Conservation (phyloP, 2,113 vertebrate genomes). For the Hyperopisus bebe region DNA sequence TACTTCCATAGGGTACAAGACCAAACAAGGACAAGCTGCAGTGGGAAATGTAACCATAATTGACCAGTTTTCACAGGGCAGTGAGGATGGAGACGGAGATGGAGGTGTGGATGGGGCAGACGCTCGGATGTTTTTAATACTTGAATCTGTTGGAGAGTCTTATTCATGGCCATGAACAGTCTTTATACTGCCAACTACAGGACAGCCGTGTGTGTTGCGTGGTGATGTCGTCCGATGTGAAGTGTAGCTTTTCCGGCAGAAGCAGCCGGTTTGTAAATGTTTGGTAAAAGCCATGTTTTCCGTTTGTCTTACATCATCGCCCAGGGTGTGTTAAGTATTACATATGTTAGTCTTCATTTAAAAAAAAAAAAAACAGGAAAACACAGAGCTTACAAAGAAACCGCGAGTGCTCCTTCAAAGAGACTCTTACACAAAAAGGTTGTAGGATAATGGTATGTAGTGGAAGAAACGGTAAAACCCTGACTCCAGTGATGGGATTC, state of each 20-base stretch:
- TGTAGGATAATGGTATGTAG: not conserved
- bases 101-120: not conserved
- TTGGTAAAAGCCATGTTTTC: conserved; percentile 25
- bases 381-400: not conserved
- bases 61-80: not conserved
- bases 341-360: not conserved
- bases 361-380: not conserved
- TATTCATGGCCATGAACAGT: not conserved
- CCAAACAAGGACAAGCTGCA: not conserved
- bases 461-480: not conserved
- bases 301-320: not conserved
- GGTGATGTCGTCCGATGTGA: conserved; percentile 17
- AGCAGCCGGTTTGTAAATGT: conserved; percentile 16
- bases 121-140: conserved; percentile 12
- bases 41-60: conserved; percentile 6
- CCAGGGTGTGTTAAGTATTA: not conserved
- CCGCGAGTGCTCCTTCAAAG: not conserved
- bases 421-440: not conserved
- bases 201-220: not conserved
- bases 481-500: not conserved
- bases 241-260: conserved; percentile 1
- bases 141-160: conserved; percentile 18
- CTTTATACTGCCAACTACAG: conserved; percentile 7
- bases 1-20: not conserved
- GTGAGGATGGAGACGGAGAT: not conserved